phyloP scores from a whole-genome alignment of 1,140 invertebrate species.

The Euwallacea fornicatus region DNA sequence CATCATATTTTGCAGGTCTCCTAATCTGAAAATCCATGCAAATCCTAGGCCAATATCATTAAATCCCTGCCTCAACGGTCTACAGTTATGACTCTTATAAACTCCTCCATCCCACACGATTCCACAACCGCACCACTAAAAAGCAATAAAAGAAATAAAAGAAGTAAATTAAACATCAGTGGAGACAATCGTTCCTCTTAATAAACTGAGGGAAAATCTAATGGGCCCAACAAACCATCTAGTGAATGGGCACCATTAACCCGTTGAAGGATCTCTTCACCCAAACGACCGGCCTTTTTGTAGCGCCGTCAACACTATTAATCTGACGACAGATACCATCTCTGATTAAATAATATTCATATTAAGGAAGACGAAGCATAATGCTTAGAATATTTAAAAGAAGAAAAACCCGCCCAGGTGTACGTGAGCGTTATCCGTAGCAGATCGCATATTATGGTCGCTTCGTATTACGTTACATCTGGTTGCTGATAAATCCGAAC shows the following conservation, averaged over 20 bases:
- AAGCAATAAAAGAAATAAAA: too few species aligned
- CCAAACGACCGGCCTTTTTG: slow-evolving; percentile 25
- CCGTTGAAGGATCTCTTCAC: slow-evolving; percentile 19
- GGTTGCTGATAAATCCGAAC: slow-evolving; percentile 35
- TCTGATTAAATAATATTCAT: slow-evolving; percentile 37
- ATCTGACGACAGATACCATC: slow-evolving; percentile 31
- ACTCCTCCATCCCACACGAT: too few species aligned
- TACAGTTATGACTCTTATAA: too few species aligned
- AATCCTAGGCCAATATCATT: too few species aligned
- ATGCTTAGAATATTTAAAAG: slow-evolving; percentile 35
- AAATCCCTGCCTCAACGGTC: too few species aligned
- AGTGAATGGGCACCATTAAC: slow-evolving; percentile 22
- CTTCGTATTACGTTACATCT: slow-evolving; percentile 37
- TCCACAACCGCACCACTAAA: too few species aligned
- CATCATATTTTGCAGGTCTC: too few species aligned
- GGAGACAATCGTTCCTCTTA: not conserved
- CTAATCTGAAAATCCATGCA: too few species aligned
- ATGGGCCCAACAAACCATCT: slow-evolving; percentile 28
- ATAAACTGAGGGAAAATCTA: slow-evolving; percentile 17
- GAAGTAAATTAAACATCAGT: too few species aligned
- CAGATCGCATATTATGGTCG: slow-evolving; percentile 31
- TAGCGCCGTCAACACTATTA: slow-evolving; percentile 33
- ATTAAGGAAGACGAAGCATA: slow-evolving; percentile 36
- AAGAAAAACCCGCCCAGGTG: slow-evolving; percentile 30
- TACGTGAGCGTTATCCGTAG: slow-evolving; percentile 30